Base-by-base conservation (phyloP, 1,140 invertebrate genomes). In the Leptinotarsa defecta region DNA sequence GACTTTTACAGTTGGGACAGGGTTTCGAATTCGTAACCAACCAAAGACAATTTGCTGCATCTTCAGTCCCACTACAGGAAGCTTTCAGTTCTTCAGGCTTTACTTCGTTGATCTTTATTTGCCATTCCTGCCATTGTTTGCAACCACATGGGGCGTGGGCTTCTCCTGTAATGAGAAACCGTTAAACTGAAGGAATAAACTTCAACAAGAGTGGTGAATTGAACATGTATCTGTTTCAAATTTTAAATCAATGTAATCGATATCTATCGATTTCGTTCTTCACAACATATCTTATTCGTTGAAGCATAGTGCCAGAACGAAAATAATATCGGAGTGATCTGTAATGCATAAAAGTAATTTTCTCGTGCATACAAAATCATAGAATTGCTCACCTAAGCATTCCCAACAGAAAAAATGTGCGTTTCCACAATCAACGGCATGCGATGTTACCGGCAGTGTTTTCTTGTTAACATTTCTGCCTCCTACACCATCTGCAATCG, bases 351-450 rank as follows among this genome's bases (percentile, higher is more conserved):
- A 43, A 43, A 11, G 34, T 43, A 8, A 43, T 43, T 43, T 43
- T 43, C 34, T 43, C 34, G 34, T 43, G 34, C 34, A 43, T 57
- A n/a, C 52, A 57, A 57, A 57, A 57, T 57, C 17, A 57, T 3
- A 57, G 4, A 57, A 57, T 17, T 57, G 17, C 65, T 68, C 77
- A 86, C 85, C 85, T 70, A 86, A 81, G 76, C 85, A 86, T 78
- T 87, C 91, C 92, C 92, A 93, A 81, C 92, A 93, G 83, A 93
- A 93, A 83, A 91, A 91, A 84, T 93, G 92, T 22, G 91, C 91
- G 83, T 89, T 91, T 15, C 91, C 91, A 84, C 92, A 93, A 83
- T 93, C 91, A n/a, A 93, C 92, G 27, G 91, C 90, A 77, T 91
- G 89, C 4, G 91, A 92, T 13, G 89, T 89, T 20, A 82, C 78